phyloP scores from a whole-genome alignment of 2,888 invertebrate species.

The Gortyna flavago region DNA sequence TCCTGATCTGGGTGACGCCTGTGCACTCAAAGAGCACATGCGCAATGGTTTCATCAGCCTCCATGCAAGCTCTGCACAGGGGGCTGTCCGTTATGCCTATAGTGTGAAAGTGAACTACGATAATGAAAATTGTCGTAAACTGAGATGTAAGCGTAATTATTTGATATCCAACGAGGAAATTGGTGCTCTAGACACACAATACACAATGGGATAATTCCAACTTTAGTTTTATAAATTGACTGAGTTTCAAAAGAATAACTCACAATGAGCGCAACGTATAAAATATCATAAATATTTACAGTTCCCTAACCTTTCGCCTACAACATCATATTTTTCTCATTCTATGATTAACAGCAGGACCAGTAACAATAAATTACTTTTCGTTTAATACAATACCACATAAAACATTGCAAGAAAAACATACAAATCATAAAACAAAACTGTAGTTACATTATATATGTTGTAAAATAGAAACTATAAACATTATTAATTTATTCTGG shows the following conservation, averaged over 20 bases:
- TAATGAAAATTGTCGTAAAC: too few species aligned
- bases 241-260: conserved; percentile 39
- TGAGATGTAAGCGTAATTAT: too few species aligned
- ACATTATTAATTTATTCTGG: conserved; percentile 34
- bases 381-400: conserved; percentile 20
- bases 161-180: not conserved
- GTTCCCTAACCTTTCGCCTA: conserved; percentile 38
- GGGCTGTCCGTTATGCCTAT: too few species aligned
- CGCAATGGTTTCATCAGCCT: too few species aligned
- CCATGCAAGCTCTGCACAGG: too few species aligned
- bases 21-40: too few species aligned
- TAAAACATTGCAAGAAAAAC: conserved; percentile 34
- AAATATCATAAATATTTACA: conserved; percentile 42
- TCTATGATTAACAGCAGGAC: conserved; percentile 22
- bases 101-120: too few species aligned
- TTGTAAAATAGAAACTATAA: conserved; percentile 32
- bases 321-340: conserved; percentile 28
- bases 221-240: conserved; percentile 21
- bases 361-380: conserved; percentile 29
- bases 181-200: not conserved
- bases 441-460: conserved; percentile 10
- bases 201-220: not conserved
- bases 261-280: conserved; percentile 20
- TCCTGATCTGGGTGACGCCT: too few species aligned
- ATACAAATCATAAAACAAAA: conserved; percentile 48